Conservation (phyloP, 2,888 invertebrate genomes). For the Leptinotarsa juncta region DNA sequence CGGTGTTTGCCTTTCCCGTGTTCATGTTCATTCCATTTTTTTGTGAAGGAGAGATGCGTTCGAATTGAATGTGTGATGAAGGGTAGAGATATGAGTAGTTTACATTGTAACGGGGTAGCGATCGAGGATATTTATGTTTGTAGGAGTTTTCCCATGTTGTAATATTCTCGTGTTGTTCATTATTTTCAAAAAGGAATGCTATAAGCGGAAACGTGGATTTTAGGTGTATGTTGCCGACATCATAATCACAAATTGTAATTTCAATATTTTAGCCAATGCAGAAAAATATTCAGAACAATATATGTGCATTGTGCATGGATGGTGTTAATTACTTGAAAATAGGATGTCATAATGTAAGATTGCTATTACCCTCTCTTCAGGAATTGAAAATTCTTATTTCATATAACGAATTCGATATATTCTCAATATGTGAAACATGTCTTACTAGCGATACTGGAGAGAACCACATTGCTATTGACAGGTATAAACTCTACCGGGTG, state of each 20-base stretch:
- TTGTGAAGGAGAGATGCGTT: background rate
- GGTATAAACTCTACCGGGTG: background rate
- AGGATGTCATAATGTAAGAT: no score
- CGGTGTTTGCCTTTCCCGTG: constrained; percentile 1
- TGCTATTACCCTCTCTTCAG: background rate
- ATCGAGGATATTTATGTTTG: background rate
- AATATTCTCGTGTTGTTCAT: no score
- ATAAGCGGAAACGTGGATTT: no score
- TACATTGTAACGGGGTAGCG: background rate
- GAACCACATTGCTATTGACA: background rate
- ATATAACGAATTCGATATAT: background rate
- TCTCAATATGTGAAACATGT: background rate
- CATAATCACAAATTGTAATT: no score
- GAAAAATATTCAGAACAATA: no score
- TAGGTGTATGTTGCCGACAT: no score
- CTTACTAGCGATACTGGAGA: background rate
- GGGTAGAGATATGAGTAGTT: background rate
- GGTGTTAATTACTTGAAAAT: no score
- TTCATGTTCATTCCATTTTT: constrained; percentile 10
- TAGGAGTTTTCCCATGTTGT: no score
- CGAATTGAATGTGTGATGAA: constrained; percentile 5
- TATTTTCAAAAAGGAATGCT: no score
- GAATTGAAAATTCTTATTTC: background rate
- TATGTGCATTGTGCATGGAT: no score
- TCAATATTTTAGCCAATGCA: no score